Conservation (phyloP, 2,113 vertebrate species). For the Indicator indicator region DNA sequence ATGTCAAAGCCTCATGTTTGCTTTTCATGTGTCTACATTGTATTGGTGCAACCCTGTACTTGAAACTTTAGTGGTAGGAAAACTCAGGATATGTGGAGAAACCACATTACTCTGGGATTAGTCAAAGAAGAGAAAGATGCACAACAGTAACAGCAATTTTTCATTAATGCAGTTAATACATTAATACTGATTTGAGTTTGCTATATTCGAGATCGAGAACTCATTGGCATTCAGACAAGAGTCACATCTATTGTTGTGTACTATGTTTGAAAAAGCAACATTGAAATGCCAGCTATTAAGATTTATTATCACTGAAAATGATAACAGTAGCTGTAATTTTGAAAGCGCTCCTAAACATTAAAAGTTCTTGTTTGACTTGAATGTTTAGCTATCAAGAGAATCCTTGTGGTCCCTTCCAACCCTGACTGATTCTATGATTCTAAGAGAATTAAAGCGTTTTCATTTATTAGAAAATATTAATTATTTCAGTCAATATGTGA, state of each 20-base stretch:
- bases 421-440: too few species aligned
- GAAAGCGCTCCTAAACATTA: background rate
- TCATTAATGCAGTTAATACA: background rate
- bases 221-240: background rate
- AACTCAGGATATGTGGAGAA: background rate
- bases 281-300: background rate
- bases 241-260: background rate
- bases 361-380: background rate
- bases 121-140: background rate
- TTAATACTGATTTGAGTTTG: background rate
- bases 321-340: background rate
- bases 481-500: background rate
- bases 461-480: background rate
- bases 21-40: background rate
- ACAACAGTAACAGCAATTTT: background rate
- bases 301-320: background rate
- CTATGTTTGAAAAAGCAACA: background rate
- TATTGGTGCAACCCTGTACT: background rate
- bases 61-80: background rate
- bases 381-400: background rate
- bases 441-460: background rate
- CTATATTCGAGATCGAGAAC: background rate
- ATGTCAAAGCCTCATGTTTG: background rate
- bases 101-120: background rate
- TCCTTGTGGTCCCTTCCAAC: background rate